phyloP scores from a whole-genome alignment of 2,797 vertebrate genomes.

The Ateles fusciceps region DNA sequence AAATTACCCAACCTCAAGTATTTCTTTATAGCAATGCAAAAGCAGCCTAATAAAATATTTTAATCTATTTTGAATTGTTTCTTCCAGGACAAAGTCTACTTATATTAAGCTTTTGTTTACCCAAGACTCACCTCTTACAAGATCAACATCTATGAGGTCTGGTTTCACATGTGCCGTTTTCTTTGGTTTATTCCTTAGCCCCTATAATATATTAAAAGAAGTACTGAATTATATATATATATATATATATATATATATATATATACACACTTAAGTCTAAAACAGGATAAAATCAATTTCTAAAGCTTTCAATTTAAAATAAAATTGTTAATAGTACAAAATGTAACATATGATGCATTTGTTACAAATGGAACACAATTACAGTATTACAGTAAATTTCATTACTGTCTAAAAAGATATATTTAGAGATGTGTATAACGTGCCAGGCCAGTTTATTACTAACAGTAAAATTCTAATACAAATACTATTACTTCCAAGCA shows the following conservation, averaged over 20 bases:
- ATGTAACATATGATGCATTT: neutral
- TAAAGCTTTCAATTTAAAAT: conserved; percentile 33
- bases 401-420: conserved; percentile 26
- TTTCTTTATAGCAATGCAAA: neutral
- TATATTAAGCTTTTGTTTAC: neutral
- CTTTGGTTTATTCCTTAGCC: conserved; percentile 99
- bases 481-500: neutral
- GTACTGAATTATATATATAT: neutral
- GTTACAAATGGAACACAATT: conserved; percentile 42
- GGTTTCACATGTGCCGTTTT: conserved; percentile 99
- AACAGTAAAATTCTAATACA: conserved; percentile 35
- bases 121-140: conserved; percentile 94
- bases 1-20: neutral
- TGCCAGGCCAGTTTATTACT: neutral
- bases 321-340: conserved; percentile 47
- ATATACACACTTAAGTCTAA: neutral
- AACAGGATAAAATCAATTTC: conserved; percentile 36
- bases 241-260: neutral
- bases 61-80: neutral
- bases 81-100: neutral
- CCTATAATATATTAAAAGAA: conserved; percentile 84
- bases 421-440: conserved; percentile 22
- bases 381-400: neutral
- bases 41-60: neutral
- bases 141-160: conserved; percentile 98